Conservation (phyloP, 1,140 invertebrate species). For the Drosophila kohkoa region DNA sequence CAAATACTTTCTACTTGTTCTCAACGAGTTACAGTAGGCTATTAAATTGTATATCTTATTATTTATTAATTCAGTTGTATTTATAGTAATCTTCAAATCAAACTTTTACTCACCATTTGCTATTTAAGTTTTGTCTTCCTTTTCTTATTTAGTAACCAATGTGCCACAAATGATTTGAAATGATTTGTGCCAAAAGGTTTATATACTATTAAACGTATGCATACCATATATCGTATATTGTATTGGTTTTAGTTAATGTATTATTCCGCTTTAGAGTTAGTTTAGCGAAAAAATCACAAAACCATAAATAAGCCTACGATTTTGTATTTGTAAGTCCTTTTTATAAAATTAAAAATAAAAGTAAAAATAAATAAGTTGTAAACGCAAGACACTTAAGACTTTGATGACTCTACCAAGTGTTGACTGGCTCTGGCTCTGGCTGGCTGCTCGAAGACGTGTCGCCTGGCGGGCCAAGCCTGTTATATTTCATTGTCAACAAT, state of each 20-base stretch:
- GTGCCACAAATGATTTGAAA: slow-evolving; percentile 64
- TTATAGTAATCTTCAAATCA: neutral
- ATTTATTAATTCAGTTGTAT: neutral
- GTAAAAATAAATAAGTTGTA: slow-evolving; percentile 76
- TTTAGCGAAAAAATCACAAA: slow-evolving; percentile 57
- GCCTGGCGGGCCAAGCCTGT: slow-evolving; percentile 43
- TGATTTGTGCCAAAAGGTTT: slow-evolving; percentile 54
- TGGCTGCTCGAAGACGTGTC: slow-evolving; percentile 13
- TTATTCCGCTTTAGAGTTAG: slow-evolving; percentile 42
- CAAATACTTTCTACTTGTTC: neutral
- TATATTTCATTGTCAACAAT: slow-evolving; percentile 85
- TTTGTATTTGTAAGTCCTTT: slow-evolving; percentile 68
- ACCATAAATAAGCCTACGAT: slow-evolving; percentile 67
- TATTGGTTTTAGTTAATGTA: slow-evolving; percentile 15
- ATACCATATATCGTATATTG: neutral
- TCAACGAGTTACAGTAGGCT: neutral
- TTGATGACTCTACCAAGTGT: slow-evolving; percentile 71
- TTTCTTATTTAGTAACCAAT: slow-evolving; percentile 39
- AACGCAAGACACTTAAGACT: slow-evolving; percentile 56
- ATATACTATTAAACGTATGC: neutral
- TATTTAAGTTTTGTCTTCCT: slow-evolving; percentile 36
- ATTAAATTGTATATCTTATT: neutral
- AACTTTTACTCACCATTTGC: neutral
- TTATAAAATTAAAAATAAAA: slow-evolving; percentile 50
- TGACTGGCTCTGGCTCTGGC: neutral